Evolutionary conservation across 2,113 vertebrate genomes (phyloP), one percentile per base, ranked within the genome.

Genomic region (Malurus alboscapulatus): DNA sequence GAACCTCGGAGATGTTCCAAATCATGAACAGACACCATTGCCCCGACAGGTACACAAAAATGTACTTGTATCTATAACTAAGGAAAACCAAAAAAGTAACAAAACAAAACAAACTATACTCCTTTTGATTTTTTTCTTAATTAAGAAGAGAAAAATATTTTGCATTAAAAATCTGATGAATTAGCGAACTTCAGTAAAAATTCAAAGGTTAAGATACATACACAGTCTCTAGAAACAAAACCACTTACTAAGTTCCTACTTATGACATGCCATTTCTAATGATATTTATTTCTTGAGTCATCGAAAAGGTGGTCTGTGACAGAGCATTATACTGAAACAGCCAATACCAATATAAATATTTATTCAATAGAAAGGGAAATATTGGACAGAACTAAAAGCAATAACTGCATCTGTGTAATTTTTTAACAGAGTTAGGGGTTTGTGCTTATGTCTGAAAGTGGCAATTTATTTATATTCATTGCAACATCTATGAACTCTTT

Each of bases 161-260:
- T 45, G 4, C 14, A 36, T 50, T 1, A 17, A 59, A 71, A 34
- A 6, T 20, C 8, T 0, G 0, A 59, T 1, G 4, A 88, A 51
- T 58, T 57, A 38, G 14, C 19, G 76, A 79, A 29, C 18, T 59
- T 71, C 34, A 42, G 32, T 19, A 86, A 76, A 89, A 83, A 36
- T 36, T 22, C 42, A 50, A 62, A 40, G 19, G 10, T 34, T 71
- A 50, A 59, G 45, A 14, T 68, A 81, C 44, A 88, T 26, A 18
- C 5, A 55, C 3, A 44, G 38, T 19, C 51, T 66, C 61, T 57
- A 66, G 45, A 74, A 82, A 21, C 6, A 77, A 73, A 69, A 30
- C 1, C 24, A 58, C 9, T 30, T 58, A 3, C 26, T 59, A 34
- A 38, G 24, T 40, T 78, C 36, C 26, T 55, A 20, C 8, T 68